Evolutionary conservation across 2,797 vertebrate genomes (phyloP).

Genomic region (Falco concolor): DNA sequence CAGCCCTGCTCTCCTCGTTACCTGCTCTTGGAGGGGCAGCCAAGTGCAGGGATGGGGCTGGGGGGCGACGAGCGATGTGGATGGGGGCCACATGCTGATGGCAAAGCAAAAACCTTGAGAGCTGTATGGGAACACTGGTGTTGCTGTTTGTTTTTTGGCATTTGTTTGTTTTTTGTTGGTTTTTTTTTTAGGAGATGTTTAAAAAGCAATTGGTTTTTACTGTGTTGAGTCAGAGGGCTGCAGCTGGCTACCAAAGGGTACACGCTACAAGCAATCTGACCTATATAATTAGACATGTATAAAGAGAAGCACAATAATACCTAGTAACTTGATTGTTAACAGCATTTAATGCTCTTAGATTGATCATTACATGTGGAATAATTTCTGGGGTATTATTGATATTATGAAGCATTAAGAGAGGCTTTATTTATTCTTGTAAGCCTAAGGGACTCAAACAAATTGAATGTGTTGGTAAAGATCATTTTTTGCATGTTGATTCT

Average conservation of each 20-base stretch:
- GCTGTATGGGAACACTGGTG: neutral
- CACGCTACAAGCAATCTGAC: slow-evolving; percentile 10
- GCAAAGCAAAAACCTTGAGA: neutral
- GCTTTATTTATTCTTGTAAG: slow-evolving; percentile 70
- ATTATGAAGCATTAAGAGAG: slow-evolving; percentile 60
- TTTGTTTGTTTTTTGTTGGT: no score
- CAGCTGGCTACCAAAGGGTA: slow-evolving; percentile 41
- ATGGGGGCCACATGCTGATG: neutral
- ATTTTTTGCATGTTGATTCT: slow-evolving; percentile 36
- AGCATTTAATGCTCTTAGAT: slow-evolving; percentile 65
- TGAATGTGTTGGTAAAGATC: slow-evolving; percentile 57
- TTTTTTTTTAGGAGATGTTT: neutral
- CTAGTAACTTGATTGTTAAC: slow-evolving; percentile 72
- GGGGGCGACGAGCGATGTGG: neutral
- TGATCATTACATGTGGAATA: slow-evolving; percentile 60
- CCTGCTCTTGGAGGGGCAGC: neutral
- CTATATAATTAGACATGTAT: slow-evolving; percentile 69
- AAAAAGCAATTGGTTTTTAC: slow-evolving; percentile 15
- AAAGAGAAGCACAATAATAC: slow-evolving; percentile 57
- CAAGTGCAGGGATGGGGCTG: fast-evolving
- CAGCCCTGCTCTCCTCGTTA: slow-evolving; percentile 62
- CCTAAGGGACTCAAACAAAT: slow-evolving; percentile 56
- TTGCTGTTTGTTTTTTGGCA: neutral
- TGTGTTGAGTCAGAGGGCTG: neutral
- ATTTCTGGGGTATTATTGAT: slow-evolving; percentile 65